phyloP scores from a whole-genome alignment of 2,888 invertebrate genomes.

The Cataglyphis livida region DNA sequence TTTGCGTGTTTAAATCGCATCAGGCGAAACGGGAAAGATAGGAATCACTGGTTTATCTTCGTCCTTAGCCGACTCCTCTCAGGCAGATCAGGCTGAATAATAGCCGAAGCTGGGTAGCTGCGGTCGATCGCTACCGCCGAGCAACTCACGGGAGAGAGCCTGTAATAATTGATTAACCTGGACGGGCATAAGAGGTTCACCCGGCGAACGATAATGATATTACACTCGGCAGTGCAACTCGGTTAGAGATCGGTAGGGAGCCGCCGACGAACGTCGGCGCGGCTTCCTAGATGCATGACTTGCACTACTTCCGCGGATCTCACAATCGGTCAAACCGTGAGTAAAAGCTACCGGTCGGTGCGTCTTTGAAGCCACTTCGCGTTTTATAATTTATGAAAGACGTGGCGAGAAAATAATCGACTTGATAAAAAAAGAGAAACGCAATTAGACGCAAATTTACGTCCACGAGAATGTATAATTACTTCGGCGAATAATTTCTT shows the following conservation, averaged over 20 bases:
- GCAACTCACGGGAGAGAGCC: constrained; percentile 68
- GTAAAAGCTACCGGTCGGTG: constrained; percentile 61
- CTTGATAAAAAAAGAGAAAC: constrained; percentile 1
- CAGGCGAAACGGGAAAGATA: constrained; percentile 7
- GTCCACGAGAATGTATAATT: background rate
- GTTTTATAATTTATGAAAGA: background rate
- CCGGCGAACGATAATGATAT: constrained; percentile 80
- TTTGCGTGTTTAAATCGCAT: constrained; percentile 38
- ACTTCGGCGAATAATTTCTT: background rate
- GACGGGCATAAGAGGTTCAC: constrained; percentile 65
- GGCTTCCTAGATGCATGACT: constrained; percentile 74
- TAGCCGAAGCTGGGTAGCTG: constrained; percentile 46
- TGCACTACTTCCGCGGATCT: constrained; percentile 75
- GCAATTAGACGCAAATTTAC: background rate
- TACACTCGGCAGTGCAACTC: constrained; percentile 62
- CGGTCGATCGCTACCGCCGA: constrained; percentile 52
- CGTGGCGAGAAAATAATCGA: background rate
- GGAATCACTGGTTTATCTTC: constrained; percentile 46
- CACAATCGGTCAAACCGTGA: constrained; percentile 64
- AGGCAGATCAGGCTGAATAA: constrained; percentile 47
- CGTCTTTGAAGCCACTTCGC: constrained; percentile 30
- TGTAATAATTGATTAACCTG: constrained; percentile 81
- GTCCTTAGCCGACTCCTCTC: constrained; percentile 35
- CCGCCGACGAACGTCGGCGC: constrained; percentile 57
- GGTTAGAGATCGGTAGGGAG: constrained; percentile 70